Evolutionary conservation across 2,113 vertebrate genomes (phyloP), one percentile per base, ranked within the genome.

Genomic region (Anas platyrhynchos): DNA sequence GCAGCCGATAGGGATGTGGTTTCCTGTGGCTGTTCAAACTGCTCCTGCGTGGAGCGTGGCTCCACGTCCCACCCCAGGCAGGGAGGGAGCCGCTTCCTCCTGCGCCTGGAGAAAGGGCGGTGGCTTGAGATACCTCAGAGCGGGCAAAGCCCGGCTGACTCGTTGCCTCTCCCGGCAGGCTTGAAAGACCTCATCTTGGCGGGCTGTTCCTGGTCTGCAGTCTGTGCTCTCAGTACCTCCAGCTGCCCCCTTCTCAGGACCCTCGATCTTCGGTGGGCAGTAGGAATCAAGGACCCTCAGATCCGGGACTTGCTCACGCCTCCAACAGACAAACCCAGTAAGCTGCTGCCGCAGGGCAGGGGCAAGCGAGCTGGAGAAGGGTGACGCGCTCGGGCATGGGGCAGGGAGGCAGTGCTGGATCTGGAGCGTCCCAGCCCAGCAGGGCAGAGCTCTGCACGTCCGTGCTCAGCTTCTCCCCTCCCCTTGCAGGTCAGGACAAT

Each of bases 191-290:
- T 99, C 97, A 98, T 99, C 94, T 91, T 99, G 73, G 98, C 99
- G 6, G 99, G 99, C 91, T 99, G 99, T 93, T 99, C 98, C 91
- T 99, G 99, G 99, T 98, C 98, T 38, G 99, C 99, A 1, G 98
- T 99, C 88, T 99, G 99, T 65, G 99, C 99, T 75, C 99, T 99
- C 91, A 99, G 99, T 98, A 99, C 99, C 82, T 98, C 99, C 96
- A 99, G 98, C 96, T 99, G 99, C 97, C 99, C 99, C 94, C 98
- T 99, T 95, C 98, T 99, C 94, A 99, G 99, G 95, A 99, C 99
- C 86, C 98, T 99, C 86, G 99, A 99, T 98, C 98, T 99, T 97
- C 98, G 99, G 92, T 99, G 99, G 98, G 99, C 99, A 91, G 99
- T 99, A 26, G 99, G 99, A 72, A 98, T 99, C 96, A 99, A 99